Evolutionary conservation across 2,113 vertebrate species (phyloP), one percentile per base, ranked within the genome.

Genomic region (Xiphias gladius): DNA sequence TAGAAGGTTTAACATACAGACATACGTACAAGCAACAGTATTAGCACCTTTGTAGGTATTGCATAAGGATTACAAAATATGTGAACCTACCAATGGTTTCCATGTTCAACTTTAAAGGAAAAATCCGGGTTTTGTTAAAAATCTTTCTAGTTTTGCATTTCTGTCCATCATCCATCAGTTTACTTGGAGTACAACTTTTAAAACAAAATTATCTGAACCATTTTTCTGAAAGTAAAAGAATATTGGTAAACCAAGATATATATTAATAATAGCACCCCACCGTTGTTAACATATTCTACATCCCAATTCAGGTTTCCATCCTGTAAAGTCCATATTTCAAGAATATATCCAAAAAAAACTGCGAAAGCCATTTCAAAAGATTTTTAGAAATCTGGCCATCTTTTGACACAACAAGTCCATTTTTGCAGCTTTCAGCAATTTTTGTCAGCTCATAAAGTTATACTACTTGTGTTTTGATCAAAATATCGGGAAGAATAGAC

Each of bases 31-130:
- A 69, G 55, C 24, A 41, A 73, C 39, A 32, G 58, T 54, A 76
- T 80, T 78, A 83, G 22, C 70, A 81, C 61, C 19, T 75, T 73
- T 57, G 35, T n/a, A 24, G 32, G 37, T 57, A n/a, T 76, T 80
- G 28, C 3, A 14, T 39, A 54, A 85, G 55, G 59, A 75, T 72
- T 70, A 62, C 50, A 28, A 69, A 75, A 70, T 43, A 57, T 63
- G 14, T 63, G 24, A 43, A 48, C 16, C 54, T 76, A 5, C 20
- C 41, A 46, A 9, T 28, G 7, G 26, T 79, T 57, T 24, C 69
- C 19, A 50, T 59, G 20, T 64, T 75, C 26, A 71, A 41, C 37
- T 52, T 41, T 28, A 35, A 72, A 12, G 11, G 48, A 30, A 62
- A 48, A 48, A 41, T 54, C 5, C n/a, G n/a, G 32, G 32, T 35